These are phyloP conservation scores for Falco punctatus DNA, from an alignment of 2,113 vertebrate genomes.

Conservation along the genomic window DNA sequence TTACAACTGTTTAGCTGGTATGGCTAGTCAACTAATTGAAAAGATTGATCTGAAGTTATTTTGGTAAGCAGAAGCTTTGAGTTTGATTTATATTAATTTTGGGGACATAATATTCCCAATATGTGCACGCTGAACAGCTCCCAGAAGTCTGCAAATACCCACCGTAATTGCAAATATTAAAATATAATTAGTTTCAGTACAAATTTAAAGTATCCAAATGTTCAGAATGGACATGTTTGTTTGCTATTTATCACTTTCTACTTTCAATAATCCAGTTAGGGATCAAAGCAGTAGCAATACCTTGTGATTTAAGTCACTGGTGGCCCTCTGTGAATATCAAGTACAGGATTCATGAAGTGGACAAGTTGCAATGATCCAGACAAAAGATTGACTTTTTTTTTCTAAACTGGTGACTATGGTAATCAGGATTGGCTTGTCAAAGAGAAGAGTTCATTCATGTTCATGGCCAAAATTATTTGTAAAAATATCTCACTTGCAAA, in stretches of 20 bases:
- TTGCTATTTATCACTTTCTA: background rate
- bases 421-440: background rate
- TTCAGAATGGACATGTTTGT: background rate
- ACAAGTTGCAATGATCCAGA: background rate
- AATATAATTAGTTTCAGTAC: background rate
- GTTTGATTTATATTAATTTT: constrained; percentile 27
- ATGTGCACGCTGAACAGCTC: background rate
- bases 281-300: background rate
- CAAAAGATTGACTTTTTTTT: background rate
- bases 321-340: background rate
- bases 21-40: constrained; percentile 10
- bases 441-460: background rate
- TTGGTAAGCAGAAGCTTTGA: background rate
- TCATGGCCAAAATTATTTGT: background rate
- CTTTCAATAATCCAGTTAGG: background rate
- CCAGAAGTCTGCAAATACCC: background rate
- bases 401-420: background rate
- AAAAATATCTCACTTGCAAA: constrained; percentile 11
- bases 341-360: background rate
- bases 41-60: background rate
- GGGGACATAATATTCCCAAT: background rate
- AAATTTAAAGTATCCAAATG: background rate
- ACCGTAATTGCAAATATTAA: background rate
- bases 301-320: background rate
- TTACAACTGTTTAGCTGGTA: background rate